A percentile compares a stretch with the other conserved stretches of the same genome.
Conservation (phyloP, 2,797 vertebrate species). For the Pantherophis alleghaniensis region DNA sequence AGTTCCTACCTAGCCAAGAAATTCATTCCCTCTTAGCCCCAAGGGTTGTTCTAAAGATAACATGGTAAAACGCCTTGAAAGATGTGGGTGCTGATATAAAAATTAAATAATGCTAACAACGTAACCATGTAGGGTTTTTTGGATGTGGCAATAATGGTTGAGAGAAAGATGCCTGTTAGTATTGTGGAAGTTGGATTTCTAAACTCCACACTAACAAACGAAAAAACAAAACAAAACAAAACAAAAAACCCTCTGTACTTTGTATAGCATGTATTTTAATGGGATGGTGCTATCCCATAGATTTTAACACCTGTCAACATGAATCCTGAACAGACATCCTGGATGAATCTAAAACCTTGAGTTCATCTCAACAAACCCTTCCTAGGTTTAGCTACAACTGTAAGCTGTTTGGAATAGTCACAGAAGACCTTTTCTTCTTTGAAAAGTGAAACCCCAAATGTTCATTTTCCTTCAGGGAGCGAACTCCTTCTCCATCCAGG, state of each 20-base stretch:
- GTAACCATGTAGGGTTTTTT: background rate
- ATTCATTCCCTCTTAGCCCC: background rate
- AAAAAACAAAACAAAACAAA: background rate
- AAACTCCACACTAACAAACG: background rate
- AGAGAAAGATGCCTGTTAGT: background rate
- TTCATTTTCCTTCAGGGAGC: background rate
- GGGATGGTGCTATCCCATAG: background rate
- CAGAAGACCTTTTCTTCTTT: background rate
- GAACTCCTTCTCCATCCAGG: background rate
- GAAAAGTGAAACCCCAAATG: background rate
- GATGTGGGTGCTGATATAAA: background rate
- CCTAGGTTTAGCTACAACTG: background rate
- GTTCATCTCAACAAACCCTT: background rate
- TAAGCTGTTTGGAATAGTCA: background rate
- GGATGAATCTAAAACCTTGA: background rate
- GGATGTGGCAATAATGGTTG: background rate
- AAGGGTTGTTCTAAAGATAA: background rate
- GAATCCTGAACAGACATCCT: background rate
- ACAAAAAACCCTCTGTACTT: background rate
- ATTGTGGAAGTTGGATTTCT: background rate
- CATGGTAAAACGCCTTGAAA: background rate
- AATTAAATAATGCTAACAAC: background rate
- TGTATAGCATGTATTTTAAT: background rate
- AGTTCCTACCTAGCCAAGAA: background rate
- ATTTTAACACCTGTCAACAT: background rate